These are phyloP conservation scores for Zaprionus bogoriensis DNA, from an alignment of 2,888 invertebrate genomes.

Conservation along the genomic window DNA sequence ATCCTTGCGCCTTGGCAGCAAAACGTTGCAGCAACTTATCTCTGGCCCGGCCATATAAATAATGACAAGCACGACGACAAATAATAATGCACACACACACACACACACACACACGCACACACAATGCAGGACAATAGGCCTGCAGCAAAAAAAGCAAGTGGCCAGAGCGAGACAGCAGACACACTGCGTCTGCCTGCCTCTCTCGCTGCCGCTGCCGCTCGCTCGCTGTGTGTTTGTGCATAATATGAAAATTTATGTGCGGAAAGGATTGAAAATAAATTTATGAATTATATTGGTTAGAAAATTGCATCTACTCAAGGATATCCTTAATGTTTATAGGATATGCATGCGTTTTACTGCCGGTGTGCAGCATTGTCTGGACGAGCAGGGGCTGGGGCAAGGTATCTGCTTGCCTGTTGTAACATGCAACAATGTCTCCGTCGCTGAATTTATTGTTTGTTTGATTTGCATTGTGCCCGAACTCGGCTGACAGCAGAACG, in stretches of 20 bases:
- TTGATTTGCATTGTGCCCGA: constrained; percentile 66
- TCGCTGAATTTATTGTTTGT: constrained; percentile 74
- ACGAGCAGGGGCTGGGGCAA: neutral
- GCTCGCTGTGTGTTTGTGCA: constrained; percentile 57
- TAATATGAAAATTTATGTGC: constrained; percentile 81
- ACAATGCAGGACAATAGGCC: constrained; percentile 55
- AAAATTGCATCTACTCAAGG: constrained; percentile 81
- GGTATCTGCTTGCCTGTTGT: constrained; percentile 23
- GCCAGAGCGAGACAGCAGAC: constrained; percentile 22
- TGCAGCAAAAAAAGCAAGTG: constrained; percentile 36
- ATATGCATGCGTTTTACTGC: constrained; percentile 66
- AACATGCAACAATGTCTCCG: constrained; percentile 62
- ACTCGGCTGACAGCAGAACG: constrained; percentile 9
- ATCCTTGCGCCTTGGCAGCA: constrained; percentile 39
- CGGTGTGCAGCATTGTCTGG: constrained; percentile 48
- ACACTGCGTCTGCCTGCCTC: neutral
- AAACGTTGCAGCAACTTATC: constrained; percentile 72
- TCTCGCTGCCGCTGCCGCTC: constrained; percentile 11
- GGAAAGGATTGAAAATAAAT: constrained; percentile 82
- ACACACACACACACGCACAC: constrained; percentile 17
- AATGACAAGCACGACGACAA: constrained; percentile 80
- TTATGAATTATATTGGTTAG: constrained; percentile 82
- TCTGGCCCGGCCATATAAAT: constrained; percentile 78
- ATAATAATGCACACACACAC: constrained; percentile 71
- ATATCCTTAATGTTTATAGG: constrained; percentile 77